These are phyloP conservation scores for Teleopsis dalmanni DNA, from an alignment of 1,140 invertebrate species.

Conservation along the genomic window DNA sequence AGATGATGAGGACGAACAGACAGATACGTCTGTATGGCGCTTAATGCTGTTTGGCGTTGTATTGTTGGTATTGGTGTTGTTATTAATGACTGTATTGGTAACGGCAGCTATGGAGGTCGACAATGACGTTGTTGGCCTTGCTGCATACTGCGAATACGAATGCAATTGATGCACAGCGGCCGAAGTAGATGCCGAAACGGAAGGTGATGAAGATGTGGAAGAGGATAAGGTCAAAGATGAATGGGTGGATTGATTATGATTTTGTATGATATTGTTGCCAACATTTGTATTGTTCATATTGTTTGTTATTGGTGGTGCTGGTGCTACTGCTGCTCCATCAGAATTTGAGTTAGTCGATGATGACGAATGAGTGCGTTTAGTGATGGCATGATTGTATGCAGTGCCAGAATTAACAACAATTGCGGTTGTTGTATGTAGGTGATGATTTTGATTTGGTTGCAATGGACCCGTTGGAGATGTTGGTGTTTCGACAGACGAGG, in stretches of 20 bases:
- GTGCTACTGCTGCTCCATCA: neutral
- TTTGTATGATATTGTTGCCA: neutral
- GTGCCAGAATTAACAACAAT: constrained; percentile 17
- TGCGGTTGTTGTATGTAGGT: constrained; percentile 15
- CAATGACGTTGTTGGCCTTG: constrained; percentile 16
- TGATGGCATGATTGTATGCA: neutral
- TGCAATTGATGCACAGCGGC: constrained; percentile 12
- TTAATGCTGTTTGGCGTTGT: constrained; percentile 14
- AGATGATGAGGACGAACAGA: constrained; percentile 14
- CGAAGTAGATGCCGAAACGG: constrained; percentile 11
- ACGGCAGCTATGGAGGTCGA: constrained; percentile 9
- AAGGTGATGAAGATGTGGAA: constrained; percentile 12
- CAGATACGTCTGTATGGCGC: constrained; percentile 13
- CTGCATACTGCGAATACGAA: constrained; percentile 4
- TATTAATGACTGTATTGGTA: constrained; percentile 1
- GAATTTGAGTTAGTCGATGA: constrained; percentile 14
- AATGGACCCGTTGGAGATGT: constrained; percentile 19
- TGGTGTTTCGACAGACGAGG: constrained; percentile 24
- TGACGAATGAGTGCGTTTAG: constrained; percentile 8
- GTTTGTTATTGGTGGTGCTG: neutral
- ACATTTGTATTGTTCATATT: constrained; percentile 1
- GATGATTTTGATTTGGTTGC: constrained; percentile 8
- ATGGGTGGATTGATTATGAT: constrained; percentile 11
- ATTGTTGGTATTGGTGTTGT: constrained; percentile 1
- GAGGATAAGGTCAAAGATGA: constrained; percentile 11